phyloP scores from a whole-genome alignment of 2,113 vertebrate genomes.

The Calyptommatus sinebrachiatus region DNA sequence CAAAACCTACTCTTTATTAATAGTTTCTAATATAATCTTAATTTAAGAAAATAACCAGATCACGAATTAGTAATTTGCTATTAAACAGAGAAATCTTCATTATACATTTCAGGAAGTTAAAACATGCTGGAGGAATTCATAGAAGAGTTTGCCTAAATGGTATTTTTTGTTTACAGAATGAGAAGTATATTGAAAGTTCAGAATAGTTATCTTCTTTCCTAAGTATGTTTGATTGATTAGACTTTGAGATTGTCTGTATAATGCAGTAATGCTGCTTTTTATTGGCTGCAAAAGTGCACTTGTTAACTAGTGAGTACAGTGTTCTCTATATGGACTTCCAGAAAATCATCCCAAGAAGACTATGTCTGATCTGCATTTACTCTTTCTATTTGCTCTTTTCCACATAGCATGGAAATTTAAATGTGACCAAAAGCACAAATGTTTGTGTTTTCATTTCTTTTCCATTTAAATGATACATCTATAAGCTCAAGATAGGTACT shows the following conservation, averaged over 20 bases:
- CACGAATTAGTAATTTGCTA: too few relatives aligned
- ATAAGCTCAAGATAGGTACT: conserved; percentile 14
- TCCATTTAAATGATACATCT: not conserved
- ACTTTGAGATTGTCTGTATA: not conserved
- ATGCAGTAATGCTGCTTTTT: not conserved
- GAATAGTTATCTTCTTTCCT: not conserved
- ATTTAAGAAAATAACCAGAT: not conserved
- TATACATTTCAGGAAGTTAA: not conserved
- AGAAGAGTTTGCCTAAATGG: not conserved
- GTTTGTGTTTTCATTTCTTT: not conserved
- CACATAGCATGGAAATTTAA: not conserved
- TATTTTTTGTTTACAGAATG: not conserved
- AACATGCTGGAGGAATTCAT: accelerated
- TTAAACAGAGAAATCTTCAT: not conserved
- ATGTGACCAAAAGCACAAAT: not conserved
- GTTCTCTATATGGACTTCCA: not conserved
- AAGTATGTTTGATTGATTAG: not conserved
- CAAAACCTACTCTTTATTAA: not conserved
- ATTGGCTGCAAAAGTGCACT: not conserved
- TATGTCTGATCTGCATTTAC: not conserved
- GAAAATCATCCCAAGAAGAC: not conserved
- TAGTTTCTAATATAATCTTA: not conserved
- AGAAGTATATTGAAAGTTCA: not conserved
- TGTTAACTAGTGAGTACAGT: not conserved
- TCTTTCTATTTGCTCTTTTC: not conserved